Conservation (phyloP, 2,888 invertebrate genomes). For the Tolmerus cingulatus region DNA sequence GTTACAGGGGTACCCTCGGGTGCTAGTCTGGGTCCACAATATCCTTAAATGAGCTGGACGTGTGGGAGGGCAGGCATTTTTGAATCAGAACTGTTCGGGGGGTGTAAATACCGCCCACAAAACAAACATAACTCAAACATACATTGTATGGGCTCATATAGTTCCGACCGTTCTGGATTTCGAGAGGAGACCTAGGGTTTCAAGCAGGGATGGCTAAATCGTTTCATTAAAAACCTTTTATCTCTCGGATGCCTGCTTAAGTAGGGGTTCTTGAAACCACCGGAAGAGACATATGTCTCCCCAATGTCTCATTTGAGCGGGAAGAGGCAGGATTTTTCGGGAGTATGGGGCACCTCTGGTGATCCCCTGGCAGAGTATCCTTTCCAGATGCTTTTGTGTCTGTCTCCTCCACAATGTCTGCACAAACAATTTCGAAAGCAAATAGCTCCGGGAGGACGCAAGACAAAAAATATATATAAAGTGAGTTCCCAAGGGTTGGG, state of each 20-base stretch:
- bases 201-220: neutral
- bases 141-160: neutral
- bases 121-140: neutral
- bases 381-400: slow-evolving; percentile 30
- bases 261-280: neutral
- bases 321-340: slow-evolving; percentile 2
- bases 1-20: neutral
- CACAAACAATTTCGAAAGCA: slow-evolving; percentile 42
- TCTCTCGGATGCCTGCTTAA: slow-evolving; percentile 21
- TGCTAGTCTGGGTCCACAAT: neutral
- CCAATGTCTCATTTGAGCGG: neutral
- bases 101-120: neutral
- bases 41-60: neutral
- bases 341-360: neutral
- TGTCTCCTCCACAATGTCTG: slow-evolving; percentile 5
- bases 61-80: neutral
- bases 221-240: slow-evolving; percentile 30
- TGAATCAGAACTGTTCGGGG: neutral
- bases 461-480: neutral
- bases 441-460: neutral
- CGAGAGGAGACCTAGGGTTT: neutral
- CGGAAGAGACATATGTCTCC: slow-evolving; percentile 29
- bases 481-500: neutral
- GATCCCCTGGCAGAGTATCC: slow-evolving; percentile 5
- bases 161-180: neutral